Evolutionary conservation across 2,888 invertebrate genomes (phyloP).

Genomic region (Hirtodrosophila alboralis): DNA sequence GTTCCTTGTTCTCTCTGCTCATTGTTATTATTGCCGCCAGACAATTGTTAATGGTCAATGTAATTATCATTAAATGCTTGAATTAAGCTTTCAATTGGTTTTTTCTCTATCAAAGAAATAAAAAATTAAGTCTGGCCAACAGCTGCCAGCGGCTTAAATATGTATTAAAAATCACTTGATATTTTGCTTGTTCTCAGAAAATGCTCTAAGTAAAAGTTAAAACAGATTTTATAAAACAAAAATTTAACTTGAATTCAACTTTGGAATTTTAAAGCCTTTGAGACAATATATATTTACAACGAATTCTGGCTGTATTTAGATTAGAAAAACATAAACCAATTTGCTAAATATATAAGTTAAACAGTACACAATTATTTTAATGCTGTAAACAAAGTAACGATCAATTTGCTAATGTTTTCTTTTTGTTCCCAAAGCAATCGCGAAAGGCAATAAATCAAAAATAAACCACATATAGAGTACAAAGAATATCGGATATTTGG

Average conservation of each 20-base stretch:
- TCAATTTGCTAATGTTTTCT: slow-evolving; percentile 48
- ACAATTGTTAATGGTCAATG: slow-evolving; percentile 67
- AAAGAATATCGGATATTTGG: no score
- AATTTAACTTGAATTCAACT: no score
- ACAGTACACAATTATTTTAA: slow-evolving; percentile 28
- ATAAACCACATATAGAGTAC: slow-evolving; percentile 36
- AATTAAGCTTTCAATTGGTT: slow-evolving; percentile 45
- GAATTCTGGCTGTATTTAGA: no score
- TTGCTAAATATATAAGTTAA: no score
- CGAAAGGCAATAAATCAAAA: slow-evolving; percentile 60
- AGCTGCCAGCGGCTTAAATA: slow-evolving; percentile 12
- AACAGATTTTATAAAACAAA: no score
- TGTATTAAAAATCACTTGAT: slow-evolving; percentile 17
- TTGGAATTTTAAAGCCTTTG: no score
- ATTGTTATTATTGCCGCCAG: slow-evolving; percentile 65
- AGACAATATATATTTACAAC: no score
- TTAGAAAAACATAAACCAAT: no score
- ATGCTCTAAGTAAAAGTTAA: no score
- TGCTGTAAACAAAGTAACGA: slow-evolving; percentile 60
- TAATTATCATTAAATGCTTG: slow-evolving; percentile 66
- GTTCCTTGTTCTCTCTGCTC: slow-evolving; percentile 9
- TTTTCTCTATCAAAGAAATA: no score
- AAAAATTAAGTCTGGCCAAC: slow-evolving; percentile 1
- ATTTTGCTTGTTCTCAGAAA: slow-evolving; percentile 4
- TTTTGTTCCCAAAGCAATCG: slow-evolving; percentile 44